These are phyloP conservation scores for Hirtodrosophila alboralis DNA, from an alignment of 2,888 invertebrate species.

Conservation along the genomic window DNA sequence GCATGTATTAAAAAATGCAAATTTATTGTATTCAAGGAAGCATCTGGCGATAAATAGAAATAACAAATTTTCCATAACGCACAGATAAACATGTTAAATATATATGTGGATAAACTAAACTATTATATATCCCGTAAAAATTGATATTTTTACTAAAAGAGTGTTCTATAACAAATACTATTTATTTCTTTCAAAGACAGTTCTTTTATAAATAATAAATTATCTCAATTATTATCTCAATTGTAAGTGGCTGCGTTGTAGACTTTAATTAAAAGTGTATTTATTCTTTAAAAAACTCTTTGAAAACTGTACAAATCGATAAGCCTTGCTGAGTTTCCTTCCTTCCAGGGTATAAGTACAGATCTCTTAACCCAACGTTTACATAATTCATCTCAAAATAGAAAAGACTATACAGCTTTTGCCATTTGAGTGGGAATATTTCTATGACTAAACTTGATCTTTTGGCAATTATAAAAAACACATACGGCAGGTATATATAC, in stretches of 20 bases:
- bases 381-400: conserved; percentile 47
- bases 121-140: conserved; percentile 1
- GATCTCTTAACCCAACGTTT: conserved; percentile 17
- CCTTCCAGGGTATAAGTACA: conserved; percentile 17
- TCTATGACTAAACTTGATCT: conserved; percentile 7
- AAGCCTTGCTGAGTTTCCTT: too few relatives aligned
- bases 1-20: neutral
- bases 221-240: too few relatives aligned
- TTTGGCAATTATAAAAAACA: conserved; percentile 16
- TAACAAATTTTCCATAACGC: conserved; percentile 14
- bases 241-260: too few relatives aligned
- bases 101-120: neutral
- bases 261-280: too few relatives aligned
- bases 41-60: conserved; percentile 30
- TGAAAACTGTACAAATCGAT: too few relatives aligned
- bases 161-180: too few relatives aligned
- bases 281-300: too few relatives aligned
- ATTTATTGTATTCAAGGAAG: neutral
- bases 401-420: conserved; percentile 12
- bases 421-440: conserved; percentile 17
- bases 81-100: conserved; percentile 6
- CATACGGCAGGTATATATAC: conserved; percentile 24
- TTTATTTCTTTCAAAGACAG: too few relatives aligned
- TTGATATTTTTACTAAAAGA: too few relatives aligned
- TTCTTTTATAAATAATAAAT: too few relatives aligned